Percentiles rank a stretch among this genome's conserved stretches.
phyloP scores from a whole-genome alignment of 2,888 invertebrate genomes.

The Spodoptera picta region DNA sequence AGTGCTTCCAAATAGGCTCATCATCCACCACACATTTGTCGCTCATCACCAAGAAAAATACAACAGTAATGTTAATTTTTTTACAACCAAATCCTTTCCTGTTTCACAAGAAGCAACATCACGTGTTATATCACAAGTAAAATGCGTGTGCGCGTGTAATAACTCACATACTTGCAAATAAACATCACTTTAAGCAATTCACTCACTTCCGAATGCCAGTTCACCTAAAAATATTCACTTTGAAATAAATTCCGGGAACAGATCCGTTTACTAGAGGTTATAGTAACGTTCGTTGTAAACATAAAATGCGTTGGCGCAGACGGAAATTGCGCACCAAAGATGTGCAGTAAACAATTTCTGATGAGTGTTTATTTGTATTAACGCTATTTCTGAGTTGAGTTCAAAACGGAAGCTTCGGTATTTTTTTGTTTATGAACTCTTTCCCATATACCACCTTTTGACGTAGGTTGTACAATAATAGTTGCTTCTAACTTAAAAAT shows the following conservation, averaged over 20 bases:
- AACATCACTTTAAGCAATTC: constrained; percentile 22
- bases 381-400: constrained; percentile 2
- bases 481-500: neutral
- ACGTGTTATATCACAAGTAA: too few species aligned
- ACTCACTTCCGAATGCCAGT: constrained; percentile 42
- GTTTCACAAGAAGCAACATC: too few species aligned
- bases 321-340: constrained; percentile 38
- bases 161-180: neutral
- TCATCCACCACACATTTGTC: too few species aligned
- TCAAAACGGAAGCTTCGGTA: constrained; percentile 6
- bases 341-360: constrained; percentile 32
- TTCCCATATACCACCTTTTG: neutral
- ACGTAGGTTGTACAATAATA: neutral
- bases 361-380: constrained; percentile 4
- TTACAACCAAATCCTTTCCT: too few species aligned
- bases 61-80: too few species aligned
- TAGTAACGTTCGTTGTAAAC: constrained; percentile 39
- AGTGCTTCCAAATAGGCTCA: too few species aligned
- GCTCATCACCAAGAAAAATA: too few species aligned
- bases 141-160: too few species aligned
- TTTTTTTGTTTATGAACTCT: neutral
- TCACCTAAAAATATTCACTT: constrained; percentile 31
- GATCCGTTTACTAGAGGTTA: constrained; percentile 15
- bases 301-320: constrained; percentile 22
- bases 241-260: constrained; percentile 26